phyloP scores from a whole-genome alignment of 2,113 vertebrate genomes.

The Etheostoma spectabile region DNA sequence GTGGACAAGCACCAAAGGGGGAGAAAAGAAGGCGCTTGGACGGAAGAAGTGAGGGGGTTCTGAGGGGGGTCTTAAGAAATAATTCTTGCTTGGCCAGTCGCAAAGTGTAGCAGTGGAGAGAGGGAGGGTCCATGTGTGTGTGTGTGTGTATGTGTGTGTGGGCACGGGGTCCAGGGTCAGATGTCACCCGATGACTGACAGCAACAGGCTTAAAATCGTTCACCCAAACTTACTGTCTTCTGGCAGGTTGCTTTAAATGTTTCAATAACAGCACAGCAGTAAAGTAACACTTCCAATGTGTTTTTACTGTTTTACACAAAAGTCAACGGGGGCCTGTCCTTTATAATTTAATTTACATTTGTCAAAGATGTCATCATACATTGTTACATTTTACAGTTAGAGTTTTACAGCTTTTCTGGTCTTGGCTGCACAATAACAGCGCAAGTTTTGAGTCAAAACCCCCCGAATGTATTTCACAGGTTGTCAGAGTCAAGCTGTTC shows the following conservation, averaged over 20 bases:
- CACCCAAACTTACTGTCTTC: constrained; percentile 49
- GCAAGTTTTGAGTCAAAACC: constrained; percentile 44
- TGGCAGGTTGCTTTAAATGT: constrained; percentile 43
- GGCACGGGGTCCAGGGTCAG: constrained; percentile 62
- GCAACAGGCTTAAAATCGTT: constrained; percentile 69
- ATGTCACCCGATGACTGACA: constrained; percentile 75
- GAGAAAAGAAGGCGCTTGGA: constrained; percentile 22
- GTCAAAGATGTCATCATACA: constrained; percentile 69
- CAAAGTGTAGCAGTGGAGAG: constrained; percentile 47
- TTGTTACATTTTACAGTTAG: constrained; percentile 62
- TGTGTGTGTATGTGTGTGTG: not conserved
- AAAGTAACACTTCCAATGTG: constrained; percentile 49
- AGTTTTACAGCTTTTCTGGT: constrained; percentile 57
- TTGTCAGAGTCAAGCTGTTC: constrained; percentile 62
- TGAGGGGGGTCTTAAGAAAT: constrained; percentile 34
- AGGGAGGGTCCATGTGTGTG: constrained; percentile 35
- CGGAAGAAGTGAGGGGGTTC: constrained; percentile 55
- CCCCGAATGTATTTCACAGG: constrained; percentile 53
- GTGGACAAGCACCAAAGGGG: constrained; percentile 43
- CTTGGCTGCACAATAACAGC: constrained; percentile 45
- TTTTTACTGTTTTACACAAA: constrained; percentile 51
- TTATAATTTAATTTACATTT: constrained; percentile 62
- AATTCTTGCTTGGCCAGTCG: constrained; percentile 59
- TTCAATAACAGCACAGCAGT: constrained; percentile 41
- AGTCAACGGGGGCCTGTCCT: constrained; percentile 28